A percentile compares a stretch with the other conserved stretches of the same genome.
Conservation (phyloP, 1,140 invertebrate genomes). For the Drosophila ercepeae region DNA sequence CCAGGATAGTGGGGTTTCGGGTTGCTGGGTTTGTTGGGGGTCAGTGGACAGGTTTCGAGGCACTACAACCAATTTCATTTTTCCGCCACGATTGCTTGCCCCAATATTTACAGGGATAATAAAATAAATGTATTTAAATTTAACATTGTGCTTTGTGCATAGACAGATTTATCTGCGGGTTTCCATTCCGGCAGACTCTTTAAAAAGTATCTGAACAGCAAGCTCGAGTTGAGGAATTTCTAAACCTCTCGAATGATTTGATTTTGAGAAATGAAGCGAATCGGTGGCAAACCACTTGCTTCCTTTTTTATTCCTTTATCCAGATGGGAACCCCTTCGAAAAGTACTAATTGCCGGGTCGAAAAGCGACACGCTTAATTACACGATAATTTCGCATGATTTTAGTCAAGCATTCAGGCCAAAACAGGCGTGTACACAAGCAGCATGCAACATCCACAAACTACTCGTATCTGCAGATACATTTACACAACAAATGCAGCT, state of each 20-base stretch:
- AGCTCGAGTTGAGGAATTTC: background rate
- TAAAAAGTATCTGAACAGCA: too few relatives aligned
- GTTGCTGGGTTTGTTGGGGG: too few relatives aligned
- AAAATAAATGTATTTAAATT: too few relatives aligned
- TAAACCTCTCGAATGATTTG: too few relatives aligned
- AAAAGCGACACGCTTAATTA: conserved; percentile 72
- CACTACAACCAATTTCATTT: too few relatives aligned
- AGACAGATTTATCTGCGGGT: too few relatives aligned
- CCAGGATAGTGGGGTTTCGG: too few relatives aligned
- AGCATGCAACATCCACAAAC: background rate
- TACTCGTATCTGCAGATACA: background rate
- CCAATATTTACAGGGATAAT: too few relatives aligned
- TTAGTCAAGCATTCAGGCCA: conserved; percentile 37
- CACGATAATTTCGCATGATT: conserved; percentile 80
- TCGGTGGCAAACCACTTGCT: conserved; percentile 42
- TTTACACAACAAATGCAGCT: background rate
- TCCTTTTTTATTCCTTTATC: conserved; percentile 1
- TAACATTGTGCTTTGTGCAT: too few relatives aligned
- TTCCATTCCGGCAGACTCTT: too few relatives aligned
- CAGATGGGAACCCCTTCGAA: conserved; percentile 9
- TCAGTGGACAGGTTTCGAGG: too few relatives aligned
- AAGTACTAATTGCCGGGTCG: conserved; percentile 45
- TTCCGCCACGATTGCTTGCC: too few relatives aligned
- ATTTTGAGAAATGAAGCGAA: conserved; percentile 36
- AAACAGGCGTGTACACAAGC: conserved; percentile 9